phyloP scores from a whole-genome alignment of 2,113 vertebrate genomes.

The Spea multiplicata region DNA sequence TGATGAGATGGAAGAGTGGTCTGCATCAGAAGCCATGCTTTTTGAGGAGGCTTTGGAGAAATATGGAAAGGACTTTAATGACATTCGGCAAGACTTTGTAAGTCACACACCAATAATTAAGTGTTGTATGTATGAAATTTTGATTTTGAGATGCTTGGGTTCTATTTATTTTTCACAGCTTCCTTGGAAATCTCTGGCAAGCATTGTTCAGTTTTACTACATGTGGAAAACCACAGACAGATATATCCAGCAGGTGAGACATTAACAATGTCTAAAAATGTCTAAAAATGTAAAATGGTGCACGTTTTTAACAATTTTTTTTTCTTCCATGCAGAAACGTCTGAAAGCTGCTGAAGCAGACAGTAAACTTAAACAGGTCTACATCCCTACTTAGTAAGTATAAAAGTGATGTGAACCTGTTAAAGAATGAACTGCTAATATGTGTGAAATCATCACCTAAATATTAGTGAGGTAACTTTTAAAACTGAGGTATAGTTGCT shows the following conservation, averaged over 20 bases:
- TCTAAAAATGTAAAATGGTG: background rate
- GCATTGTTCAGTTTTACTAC: slow-evolving; percentile 94
- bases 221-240: slow-evolving; percentile 98
- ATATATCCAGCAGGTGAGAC: slow-evolving; percentile 86
- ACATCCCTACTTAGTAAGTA: slow-evolving; percentile 93
- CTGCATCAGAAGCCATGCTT: slow-evolving; percentile 88
- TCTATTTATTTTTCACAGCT: slow-evolving; percentile 61
- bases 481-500: too few relatives aligned
- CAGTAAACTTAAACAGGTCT: slow-evolving; percentile 91
- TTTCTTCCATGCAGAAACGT: slow-evolving; percentile 70
- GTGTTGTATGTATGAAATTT: background rate
- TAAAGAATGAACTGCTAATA: too few relatives aligned
- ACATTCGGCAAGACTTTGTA: slow-evolving; percentile 91
- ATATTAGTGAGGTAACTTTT: too few relatives aligned
- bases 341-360: slow-evolving; percentile 91
- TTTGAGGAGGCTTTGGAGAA: slow-evolving; percentile 92
- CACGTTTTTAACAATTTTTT: background rate
- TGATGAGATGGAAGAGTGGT: slow-evolving; percentile 96
- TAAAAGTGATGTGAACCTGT: background rate
- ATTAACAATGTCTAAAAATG: too few relatives aligned
- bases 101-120: slow-evolving; percentile 53
- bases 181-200: slow-evolving; percentile 92
- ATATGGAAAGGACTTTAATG: slow-evolving; percentile 91
- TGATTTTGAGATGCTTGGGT: background rate
- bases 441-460: background rate